Percentiles rank a stretch among this genome's conserved stretches.
Evolutionary conservation across 1,140 invertebrate genomes (phyloP).

Genomic region (Euborellia annulipes): DNA sequence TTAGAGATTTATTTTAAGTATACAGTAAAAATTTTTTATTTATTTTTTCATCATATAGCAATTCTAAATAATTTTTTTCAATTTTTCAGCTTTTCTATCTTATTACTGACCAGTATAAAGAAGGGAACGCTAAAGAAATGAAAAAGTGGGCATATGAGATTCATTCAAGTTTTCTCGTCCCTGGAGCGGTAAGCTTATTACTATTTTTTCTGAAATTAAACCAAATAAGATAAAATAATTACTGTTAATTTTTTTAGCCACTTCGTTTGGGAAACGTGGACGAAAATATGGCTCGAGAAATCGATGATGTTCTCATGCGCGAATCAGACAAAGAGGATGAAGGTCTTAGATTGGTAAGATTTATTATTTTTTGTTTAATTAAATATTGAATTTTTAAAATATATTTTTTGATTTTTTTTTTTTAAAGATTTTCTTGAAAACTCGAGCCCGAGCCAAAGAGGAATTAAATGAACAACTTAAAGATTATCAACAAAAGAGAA

Average conservation of each 20-base stretch:
- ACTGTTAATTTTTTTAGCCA: slow-evolving; percentile 41
- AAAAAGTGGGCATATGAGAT: slow-evolving; percentile 96
- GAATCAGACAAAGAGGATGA: slow-evolving; percentile 73
- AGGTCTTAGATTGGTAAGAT: slow-evolving; percentile 54
- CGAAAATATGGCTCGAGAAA: slow-evolving; percentile 72
- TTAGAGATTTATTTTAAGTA: neutral
- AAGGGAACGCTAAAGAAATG: slow-evolving; percentile 75
- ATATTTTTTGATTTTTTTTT: slow-evolving; percentile 11
- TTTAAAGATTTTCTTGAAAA: slow-evolving; percentile 62
- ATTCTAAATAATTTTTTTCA: neutral
- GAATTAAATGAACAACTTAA: slow-evolving; percentile 71
- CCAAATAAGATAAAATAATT: neutral
- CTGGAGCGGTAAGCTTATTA: slow-evolving; percentile 53
- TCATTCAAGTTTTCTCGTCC: slow-evolving; percentile 88
- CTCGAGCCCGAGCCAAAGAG: slow-evolving; percentile 65
- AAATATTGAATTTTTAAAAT: slow-evolving; percentile 1
- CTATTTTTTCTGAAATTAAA: neutral
- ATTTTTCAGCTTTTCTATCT: slow-evolving; percentile 69
- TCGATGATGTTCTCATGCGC: slow-evolving; percentile 65
- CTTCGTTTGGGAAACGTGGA: slow-evolving; percentile 68
- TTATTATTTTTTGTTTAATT: slow-evolving; percentile 5
- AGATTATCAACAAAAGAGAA: slow-evolving; percentile 81
- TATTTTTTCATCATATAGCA: slow-evolving; percentile 5
- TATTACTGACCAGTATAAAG: slow-evolving; percentile 69
- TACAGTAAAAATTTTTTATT: slow-evolving; percentile 2